phyloP scores from a whole-genome alignment of 2,888 invertebrate species.

The Gortyna flavago region DNA sequence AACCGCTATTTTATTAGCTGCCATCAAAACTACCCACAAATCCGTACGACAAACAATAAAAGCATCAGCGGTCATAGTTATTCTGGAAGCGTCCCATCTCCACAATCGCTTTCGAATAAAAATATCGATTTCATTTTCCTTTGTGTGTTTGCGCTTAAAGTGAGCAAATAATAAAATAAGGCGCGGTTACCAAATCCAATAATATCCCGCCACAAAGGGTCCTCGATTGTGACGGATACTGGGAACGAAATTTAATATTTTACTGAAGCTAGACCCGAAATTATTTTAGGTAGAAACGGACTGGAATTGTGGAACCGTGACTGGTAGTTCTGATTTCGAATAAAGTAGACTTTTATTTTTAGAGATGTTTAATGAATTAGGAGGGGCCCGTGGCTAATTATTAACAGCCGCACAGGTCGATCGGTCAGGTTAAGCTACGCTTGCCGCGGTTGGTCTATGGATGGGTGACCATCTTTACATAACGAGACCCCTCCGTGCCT shows the following conservation, averaged over 20 bases:
- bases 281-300: constrained; percentile 52
- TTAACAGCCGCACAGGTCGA: no score
- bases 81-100: constrained; percentile 69
- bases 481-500: no score
- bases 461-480: no score
- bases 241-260: constrained; percentile 78
- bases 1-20: constrained; percentile 39
- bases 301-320: constrained; percentile 3
- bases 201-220: constrained; percentile 74
- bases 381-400: no score
- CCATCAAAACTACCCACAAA: constrained; percentile 41
- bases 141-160: constrained; percentile 74
- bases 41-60: constrained; percentile 57
- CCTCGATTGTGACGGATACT: constrained; percentile 76
- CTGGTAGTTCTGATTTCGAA: constrained; percentile 21
- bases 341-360: constrained; percentile 3
- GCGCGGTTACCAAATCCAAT: constrained; percentile 77
- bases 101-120: constrained; percentile 71
- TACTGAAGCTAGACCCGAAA: constrained; percentile 62
- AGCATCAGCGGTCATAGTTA: constrained; percentile 68
- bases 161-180: constrained; percentile 76
- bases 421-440: no score
- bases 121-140: constrained; percentile 78
- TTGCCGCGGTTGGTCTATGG: no score
- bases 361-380: background rate